These are phyloP conservation scores for Chelon auratus DNA, from an alignment of 2,797 vertebrate species.

Conservation along the genomic window DNA sequence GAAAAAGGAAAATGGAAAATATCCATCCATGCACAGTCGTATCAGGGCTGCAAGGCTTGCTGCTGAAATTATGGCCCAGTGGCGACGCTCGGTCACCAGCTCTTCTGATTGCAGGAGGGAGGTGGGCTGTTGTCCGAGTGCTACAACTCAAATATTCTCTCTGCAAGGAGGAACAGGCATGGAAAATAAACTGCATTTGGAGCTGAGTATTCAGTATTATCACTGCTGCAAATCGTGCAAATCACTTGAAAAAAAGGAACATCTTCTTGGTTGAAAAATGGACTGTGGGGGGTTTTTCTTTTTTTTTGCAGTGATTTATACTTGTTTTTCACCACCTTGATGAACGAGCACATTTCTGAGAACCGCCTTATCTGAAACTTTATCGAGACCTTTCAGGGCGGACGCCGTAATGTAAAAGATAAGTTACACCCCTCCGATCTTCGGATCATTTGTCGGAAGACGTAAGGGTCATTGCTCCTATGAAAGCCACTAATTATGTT, in stretches of 20 bases:
- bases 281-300: not conserved
- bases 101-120: slow-evolving; percentile 21
- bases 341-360: slow-evolving; percentile 35
- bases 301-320: no score
- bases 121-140: not conserved
- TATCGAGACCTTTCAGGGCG: slow-evolving; percentile 39
- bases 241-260: slow-evolving; percentile 22
- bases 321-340: slow-evolving; percentile 11
- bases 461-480: slow-evolving; percentile 52
- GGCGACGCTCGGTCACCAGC: slow-evolving; percentile 33
- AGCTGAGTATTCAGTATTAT: slow-evolving; percentile 11
- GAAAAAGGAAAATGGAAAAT: no score
- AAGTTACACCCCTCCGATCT: slow-evolving; percentile 29
- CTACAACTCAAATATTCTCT: slow-evolving; percentile 17
- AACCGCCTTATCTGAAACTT: slow-evolving; percentile 21
- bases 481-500: slow-evolving; percentile 74
- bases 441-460: slow-evolving; percentile 62
- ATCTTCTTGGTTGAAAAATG: slow-evolving; percentile 15
- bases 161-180: slow-evolving; percentile 1
- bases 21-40: slow-evolving; percentile 4
- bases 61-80: slow-evolving; percentile 24
- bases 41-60: slow-evolving; percentile 26
- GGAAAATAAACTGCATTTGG: slow-evolving; percentile 5
- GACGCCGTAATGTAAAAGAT: slow-evolving; percentile 49
- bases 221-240: not conserved